Conservation (phyloP, 2,888 invertebrate species). For the Blastobasis lacticolella region DNA sequence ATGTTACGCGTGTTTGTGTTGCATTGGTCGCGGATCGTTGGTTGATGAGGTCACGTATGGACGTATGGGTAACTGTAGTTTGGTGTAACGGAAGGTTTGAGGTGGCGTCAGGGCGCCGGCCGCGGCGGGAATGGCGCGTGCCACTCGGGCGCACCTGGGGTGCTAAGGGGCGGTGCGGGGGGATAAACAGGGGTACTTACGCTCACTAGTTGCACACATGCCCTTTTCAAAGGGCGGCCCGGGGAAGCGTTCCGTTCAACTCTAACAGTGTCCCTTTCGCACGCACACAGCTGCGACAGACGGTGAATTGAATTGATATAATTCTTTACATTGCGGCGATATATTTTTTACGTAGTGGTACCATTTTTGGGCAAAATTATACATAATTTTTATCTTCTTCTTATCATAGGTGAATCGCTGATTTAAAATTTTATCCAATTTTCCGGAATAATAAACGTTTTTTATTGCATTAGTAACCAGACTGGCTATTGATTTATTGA, state of each 20-base stretch:
- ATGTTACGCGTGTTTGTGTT: conserved; percentile 50
- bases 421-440: too few species aligned
- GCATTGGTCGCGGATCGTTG: conserved; percentile 34
- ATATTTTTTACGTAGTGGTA: too few species aligned
- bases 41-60: conserved; percentile 39
- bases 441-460: too few species aligned
- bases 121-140: conserved; percentile 70
- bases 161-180: conserved; percentile 45
- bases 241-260: conserved; percentile 43
- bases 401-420: too few species aligned
- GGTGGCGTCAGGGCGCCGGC: conserved; percentile 67
- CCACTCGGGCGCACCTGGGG: conserved; percentile 68
- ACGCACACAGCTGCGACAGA: conserved; percentile 9
- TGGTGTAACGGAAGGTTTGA: conserved; percentile 31
- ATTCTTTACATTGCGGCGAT: too few species aligned
- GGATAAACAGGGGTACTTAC: conserved; percentile 72
- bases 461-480: too few species aligned
- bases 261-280: conserved; percentile 10
- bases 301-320: neutral
- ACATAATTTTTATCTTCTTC: too few species aligned
- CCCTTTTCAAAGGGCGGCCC: conserved; percentile 61
- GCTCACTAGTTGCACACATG: conserved; percentile 72
- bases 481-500: too few species aligned
- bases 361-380: too few species aligned
- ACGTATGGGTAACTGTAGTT: conserved; percentile 28